Evolutionary conservation across 1,140 invertebrate genomes (phyloP), one percentile per base, ranked within the genome.

Genomic region (Drosophila persimilis): DNA sequence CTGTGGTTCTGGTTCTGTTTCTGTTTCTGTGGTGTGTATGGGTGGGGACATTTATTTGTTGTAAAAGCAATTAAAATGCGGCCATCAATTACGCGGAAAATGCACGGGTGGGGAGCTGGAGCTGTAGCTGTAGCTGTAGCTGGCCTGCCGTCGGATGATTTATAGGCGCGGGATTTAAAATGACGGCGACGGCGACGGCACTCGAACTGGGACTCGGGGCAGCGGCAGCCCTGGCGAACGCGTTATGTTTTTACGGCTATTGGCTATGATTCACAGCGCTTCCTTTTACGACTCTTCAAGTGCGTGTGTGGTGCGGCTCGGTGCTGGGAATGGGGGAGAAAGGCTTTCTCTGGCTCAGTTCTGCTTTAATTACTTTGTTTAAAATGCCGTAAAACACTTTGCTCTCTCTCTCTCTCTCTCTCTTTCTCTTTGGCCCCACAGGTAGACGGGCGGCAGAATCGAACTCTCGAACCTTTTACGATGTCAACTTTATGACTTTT

Each of bases 361-460:
- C 64, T 63, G 56, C 39, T 88, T 88, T 88, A 89, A 88, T 83
- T 83, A 78, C 83, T 83, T 86, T 83, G 84, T 83, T 84, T 88
- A 77, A 89, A 88, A 79, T 84, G 64, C 67, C 75, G 72, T 88
- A 71, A 86, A 81, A 84, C 65, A 80, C 79, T 62, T 58, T 57
- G 57, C 39, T 47, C 17, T 39, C 53, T 44, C 20, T n/a, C 35
- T 24, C 41, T n/a, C 46, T 62, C n/a, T 43, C 39, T 57, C 26
- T 52, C 22, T n/a, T 62, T 43, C 39, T 57, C 26, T 52, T 15
- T n/a, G 35, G 64, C 26, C 50, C 57, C 45, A 48, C 48, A 61
- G 76, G 60, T 66, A 69, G 50, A 69, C 3, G 66, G 59, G 52
- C 24, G 54, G 56, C 45, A 59, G 46, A 50, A 59, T 46, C 47